Evolutionary conservation across 2,797 vertebrate species (phyloP).

Genomic region (Neopelma chrysocephalum): DNA sequence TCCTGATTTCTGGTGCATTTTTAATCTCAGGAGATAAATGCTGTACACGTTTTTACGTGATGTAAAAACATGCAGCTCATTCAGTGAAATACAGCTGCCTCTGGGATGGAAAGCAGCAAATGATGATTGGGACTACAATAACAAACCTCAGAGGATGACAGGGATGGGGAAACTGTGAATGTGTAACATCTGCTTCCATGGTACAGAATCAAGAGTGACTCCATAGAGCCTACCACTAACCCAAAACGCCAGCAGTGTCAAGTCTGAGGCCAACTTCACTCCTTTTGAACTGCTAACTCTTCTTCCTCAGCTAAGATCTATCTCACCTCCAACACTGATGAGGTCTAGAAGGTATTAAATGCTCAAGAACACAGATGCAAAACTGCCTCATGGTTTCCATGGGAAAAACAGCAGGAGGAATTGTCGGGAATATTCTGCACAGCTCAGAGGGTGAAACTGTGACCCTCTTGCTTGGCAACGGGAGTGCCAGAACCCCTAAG

Average conservation of each 20-base stretch:
- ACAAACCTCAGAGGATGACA: not conserved
- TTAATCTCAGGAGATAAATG: not conserved
- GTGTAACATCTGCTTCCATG: not conserved
- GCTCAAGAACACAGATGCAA: not conserved
- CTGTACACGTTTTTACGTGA: not conserved
- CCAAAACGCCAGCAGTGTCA: not conserved
- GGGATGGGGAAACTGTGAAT: not conserved
- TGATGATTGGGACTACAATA: not conserved
- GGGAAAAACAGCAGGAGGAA: not conserved
- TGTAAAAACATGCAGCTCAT: not conserved
- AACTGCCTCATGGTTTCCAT: not conserved
- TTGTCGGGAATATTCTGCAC: not conserved
- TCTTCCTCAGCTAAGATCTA: not conserved
- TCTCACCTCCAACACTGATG: not conserved
- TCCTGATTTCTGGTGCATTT: not conserved
- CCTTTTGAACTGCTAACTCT: not conserved
- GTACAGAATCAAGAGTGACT: not conserved
- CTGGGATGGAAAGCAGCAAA: not conserved
- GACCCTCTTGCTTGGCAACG: not conserved
- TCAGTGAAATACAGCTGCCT: not conserved
- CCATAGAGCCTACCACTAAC: not conserved
- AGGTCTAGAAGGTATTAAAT: not conserved
- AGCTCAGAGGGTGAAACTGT: not conserved
- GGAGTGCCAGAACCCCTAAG: not conserved
- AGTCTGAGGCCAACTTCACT: not conserved